Base-by-base conservation (phyloP, 2,888 invertebrate species). In the Dolichopus griseipennis region DNA sequence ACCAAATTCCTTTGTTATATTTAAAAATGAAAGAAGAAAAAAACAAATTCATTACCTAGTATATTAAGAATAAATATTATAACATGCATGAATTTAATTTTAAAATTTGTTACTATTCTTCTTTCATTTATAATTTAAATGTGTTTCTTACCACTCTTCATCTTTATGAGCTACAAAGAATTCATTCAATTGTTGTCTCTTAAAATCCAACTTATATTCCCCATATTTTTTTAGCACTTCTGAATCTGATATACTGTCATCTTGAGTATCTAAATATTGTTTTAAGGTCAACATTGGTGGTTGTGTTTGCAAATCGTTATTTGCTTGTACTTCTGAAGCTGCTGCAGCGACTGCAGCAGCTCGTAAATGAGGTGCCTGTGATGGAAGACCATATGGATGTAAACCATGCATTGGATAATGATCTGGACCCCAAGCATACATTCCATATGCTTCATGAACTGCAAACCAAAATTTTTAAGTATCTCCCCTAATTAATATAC, bases 101-200 rank as follows among this genome's bases (percentile, higher is more conserved):
- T n/a, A n/a, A n/a, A n/a, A n/a, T n/a, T 62, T 62, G 9, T 62
- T 2, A 3, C 18, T n/a, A 65, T 62, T 27, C 68, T 65, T 61
- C 18, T 15, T 63, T 34, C 21, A 61, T 41, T 41, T 20, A 21
- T 21, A 20, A 6, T 62, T 22, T 22, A 10, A 22, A 62, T 18
- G 2, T 12, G 12, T 33, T 37, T 67, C 92, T 85, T 87, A 98
- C 99, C 99, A 99, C 90, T 99, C 99, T 83, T 99, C 98, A 78
- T 99, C 98, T 83, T 99, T 99, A 84, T 99, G 99, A 65, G 93
- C 92, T 75, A 97, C 91, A 84, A 99, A 99, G 84, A 99, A 99
- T 81, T 98, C 97, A 83, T 96, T 96, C 68, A 98, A 87, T 81
- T 98, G 98, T 79, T 96, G 95, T 67, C 95, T 86, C 76, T 93